Base-by-base conservation (phyloP, 1,140 invertebrate genomes). In the Zophobas atratus region DNA sequence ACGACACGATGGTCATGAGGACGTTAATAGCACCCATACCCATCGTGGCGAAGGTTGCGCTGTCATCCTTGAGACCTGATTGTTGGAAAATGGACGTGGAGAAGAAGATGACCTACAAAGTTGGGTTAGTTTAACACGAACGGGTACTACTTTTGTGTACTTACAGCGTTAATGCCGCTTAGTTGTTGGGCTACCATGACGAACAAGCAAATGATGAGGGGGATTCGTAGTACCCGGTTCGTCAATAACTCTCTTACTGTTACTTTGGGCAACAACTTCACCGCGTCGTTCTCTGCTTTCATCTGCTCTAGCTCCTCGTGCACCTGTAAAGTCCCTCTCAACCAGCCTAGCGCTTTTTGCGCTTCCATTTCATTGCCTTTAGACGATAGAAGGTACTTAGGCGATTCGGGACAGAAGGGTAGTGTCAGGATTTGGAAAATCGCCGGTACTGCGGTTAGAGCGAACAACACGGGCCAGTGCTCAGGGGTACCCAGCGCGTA, bases 381-480 rank as follows among this genome's bases (percentile, higher is more conserved):
- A 71, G 90, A 92, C 39, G 96, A 87, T n/a, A 98, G 86, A 5
- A 96, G 87, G 82, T 92, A 97, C 84, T 97, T 96, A 0, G 97
- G 97, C 1, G 95, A 96, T 84, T 98, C 97, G 0, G 96, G 96
- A 81, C 96, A 98, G n/a, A 97, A 86, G 0, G 96, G 95, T 67
- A 98, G 84, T 0, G 93, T 92, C 2, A 89, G 81, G 2, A 96
- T 82, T 84, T 90, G 89, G 81, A 96, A 90, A 1, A 96, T 86
- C 0, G 93, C 92, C 0, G 97, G 97, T 0, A 97, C 87, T 0
- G 92, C 88, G 1, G 94, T 95, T 32, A 97, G 85, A 0, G 92
- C 93, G 36, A 95, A 84, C 0, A 95, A 85, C 75, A 90, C 88
- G 0, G 93, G 93, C 94, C 94, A 95, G 0, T 89, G 84, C 0